These are phyloP conservation scores for Orthonychiurus folsomi DNA, from an alignment of 2,888 invertebrate genomes.

Conservation along the genomic window DNA sequence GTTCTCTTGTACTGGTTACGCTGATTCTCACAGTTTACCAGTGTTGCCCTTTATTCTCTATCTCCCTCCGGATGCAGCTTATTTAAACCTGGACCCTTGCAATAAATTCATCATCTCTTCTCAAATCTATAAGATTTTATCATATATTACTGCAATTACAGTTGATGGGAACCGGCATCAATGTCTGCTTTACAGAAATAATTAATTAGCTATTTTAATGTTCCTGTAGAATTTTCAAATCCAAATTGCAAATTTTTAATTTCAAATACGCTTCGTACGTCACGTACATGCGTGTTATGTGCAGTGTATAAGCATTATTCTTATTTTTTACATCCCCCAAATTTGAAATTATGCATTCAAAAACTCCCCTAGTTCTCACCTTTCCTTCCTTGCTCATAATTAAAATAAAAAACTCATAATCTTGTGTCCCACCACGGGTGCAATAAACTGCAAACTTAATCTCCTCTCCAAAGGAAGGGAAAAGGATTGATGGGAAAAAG, in stretches of 20 bases:
- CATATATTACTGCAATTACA: too few relatives aligned
- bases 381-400: neutral
- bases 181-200: too few relatives aligned
- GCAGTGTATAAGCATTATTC: too few relatives aligned
- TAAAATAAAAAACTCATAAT: constrained; percentile 3
- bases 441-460: neutral
- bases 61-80: neutral
- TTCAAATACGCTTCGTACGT: neutral
- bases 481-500: constrained; percentile 5
- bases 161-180: too few relatives aligned
- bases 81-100: neutral
- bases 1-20: too few relatives aligned
- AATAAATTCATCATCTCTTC: neutral
- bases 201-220: too few relatives aligned
- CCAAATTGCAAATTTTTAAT: neutral
- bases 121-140: too few relatives aligned
- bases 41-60: too few relatives aligned
- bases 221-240: neutral
- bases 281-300: too few relatives aligned
- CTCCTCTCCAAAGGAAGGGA: neutral
- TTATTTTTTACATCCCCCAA: too few relatives aligned
- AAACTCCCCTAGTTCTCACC: neutral
- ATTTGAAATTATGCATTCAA: neutral
- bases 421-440: neutral
- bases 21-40: too few relatives aligned